Percentiles rank a stretch among this genome's conserved stretches.
These are phyloP conservation scores for Harpagifer antarcticus DNA, from an alignment of 2,797 vertebrate genomes.

Conservation along the genomic window DNA sequence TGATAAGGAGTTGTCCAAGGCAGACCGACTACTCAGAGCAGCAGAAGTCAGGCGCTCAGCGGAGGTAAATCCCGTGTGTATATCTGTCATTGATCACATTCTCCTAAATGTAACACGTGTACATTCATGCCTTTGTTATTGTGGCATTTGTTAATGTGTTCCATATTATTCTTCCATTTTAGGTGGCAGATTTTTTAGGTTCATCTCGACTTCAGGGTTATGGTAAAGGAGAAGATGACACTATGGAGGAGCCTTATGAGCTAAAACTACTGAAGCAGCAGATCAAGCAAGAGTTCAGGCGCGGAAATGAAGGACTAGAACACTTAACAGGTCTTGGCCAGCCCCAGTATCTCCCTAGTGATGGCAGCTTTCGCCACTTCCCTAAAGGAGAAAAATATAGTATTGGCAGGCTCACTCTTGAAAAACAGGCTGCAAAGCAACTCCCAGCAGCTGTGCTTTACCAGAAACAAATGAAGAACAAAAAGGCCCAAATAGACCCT, in stretches of 20 bases:
- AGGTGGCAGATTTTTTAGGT: slow-evolving; percentile 94
- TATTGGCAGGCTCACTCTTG: slow-evolving; percentile 96
- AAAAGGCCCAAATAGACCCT: slow-evolving; percentile 94
- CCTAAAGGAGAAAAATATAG: slow-evolving; percentile 99
- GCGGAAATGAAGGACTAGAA: slow-evolving; percentile 94
- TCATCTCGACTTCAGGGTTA: slow-evolving; percentile 93
- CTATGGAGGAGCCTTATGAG: slow-evolving; percentile 99
- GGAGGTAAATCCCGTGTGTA: slow-evolving; percentile 80
- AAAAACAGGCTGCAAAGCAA: slow-evolving; percentile 99
- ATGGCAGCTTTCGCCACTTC: slow-evolving; percentile 94
- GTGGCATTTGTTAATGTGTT: background rate
- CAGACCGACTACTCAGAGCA: slow-evolving; percentile 92
- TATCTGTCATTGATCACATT: background rate
- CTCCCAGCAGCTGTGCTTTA: slow-evolving; percentile 95
- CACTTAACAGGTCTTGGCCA: slow-evolving; percentile 91
- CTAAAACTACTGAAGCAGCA: slow-evolving; percentile 98
- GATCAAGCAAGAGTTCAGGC: slow-evolving; percentile 98
- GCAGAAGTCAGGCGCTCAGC: slow-evolving; percentile 92
- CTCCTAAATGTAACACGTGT: background rate
- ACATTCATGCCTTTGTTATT: background rate
- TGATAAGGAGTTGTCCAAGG: slow-evolving; percentile 95
- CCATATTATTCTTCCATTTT: slow-evolving; percentile 18
- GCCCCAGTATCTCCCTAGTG: slow-evolving; percentile 94
- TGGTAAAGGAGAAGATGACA: slow-evolving; percentile 95
- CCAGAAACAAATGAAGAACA: slow-evolving; percentile 98